phyloP scores from a whole-genome alignment of 1,140 invertebrate genomes.

The Lepidurus packardi region DNA sequence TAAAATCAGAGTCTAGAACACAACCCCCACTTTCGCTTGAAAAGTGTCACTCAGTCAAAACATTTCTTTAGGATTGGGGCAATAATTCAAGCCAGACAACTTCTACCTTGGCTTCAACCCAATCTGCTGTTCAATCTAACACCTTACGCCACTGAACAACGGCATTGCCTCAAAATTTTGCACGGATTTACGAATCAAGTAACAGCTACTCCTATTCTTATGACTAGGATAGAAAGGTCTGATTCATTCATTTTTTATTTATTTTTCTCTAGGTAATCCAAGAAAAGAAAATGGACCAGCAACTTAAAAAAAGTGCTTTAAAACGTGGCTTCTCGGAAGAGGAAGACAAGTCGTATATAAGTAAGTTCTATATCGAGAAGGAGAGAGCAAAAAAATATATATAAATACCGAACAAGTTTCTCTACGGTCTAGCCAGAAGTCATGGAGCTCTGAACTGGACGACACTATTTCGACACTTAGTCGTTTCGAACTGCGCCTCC shows the following conservation, averaged over 20 bases:
- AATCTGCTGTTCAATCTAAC: slow-evolving; percentile 74
- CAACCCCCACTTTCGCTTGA: too few relatives aligned
- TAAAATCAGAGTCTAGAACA: too few relatives aligned
- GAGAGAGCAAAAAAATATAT: too few relatives aligned
- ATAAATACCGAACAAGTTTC: too few relatives aligned
- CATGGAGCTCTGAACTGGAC: too few relatives aligned
- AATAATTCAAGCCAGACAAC: slow-evolving; percentile 21
- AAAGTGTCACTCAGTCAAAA: too few relatives aligned
- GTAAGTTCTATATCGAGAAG: not conserved
- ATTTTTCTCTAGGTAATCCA: not conserved
- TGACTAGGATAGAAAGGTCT: not conserved
- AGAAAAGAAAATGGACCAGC: not conserved
- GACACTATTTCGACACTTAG: too few relatives aligned
- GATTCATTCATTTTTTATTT: not conserved
- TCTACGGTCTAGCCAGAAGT: too few relatives aligned
- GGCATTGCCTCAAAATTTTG: slow-evolving; percentile 66
- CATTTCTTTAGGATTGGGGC: not conserved
- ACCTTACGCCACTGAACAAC: slow-evolving; percentile 66
- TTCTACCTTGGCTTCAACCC: slow-evolving; percentile 66
- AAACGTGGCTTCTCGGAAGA: not conserved
- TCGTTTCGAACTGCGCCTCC: too few relatives aligned
- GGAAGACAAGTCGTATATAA: not conserved
- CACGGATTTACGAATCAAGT: slow-evolving; percentile 77
- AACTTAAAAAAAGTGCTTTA: not conserved
- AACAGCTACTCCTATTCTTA: not conserved